phyloP scores from a whole-genome alignment of 2,888 invertebrate genomes.

The Phyllotreta cruciferae region DNA sequence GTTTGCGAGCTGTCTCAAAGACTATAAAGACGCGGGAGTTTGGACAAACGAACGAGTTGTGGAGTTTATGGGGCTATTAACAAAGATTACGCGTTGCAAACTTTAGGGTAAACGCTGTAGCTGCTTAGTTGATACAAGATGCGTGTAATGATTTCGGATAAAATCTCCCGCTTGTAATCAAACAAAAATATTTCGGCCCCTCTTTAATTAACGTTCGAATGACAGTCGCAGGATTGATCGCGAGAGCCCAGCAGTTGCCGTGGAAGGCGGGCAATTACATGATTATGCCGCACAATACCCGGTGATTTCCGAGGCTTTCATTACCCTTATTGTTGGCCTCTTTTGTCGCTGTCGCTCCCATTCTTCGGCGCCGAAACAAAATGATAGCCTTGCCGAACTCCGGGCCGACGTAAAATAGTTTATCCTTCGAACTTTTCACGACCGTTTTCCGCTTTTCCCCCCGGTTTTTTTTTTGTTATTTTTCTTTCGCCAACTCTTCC shows the following conservation, averaged over 20 bases:
- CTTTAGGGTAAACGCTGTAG: not conserved
- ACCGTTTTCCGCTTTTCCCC: slow-evolving; percentile 44
- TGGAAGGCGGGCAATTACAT: slow-evolving; percentile 54
- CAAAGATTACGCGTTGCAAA: slow-evolving; percentile 9
- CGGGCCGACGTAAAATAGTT: slow-evolving; percentile 40
- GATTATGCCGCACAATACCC: slow-evolving; percentile 58
- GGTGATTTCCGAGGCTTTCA: slow-evolving; percentile 60
- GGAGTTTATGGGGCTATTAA: slow-evolving; percentile 5
- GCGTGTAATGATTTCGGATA: too few species aligned
- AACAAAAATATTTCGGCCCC: slow-evolving; percentile 33
- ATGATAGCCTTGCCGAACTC: slow-evolving; percentile 56
- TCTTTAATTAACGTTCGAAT: slow-evolving; percentile 39
- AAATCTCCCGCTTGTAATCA: slow-evolving; percentile 16
- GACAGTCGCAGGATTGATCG: slow-evolving; percentile 58
- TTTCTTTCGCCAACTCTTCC: slow-evolving; percentile 46
- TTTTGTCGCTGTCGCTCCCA: slow-evolving; percentile 53
- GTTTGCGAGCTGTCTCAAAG: slow-evolving; percentile 18
- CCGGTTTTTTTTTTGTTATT: slow-evolving; percentile 44
- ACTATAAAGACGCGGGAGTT: not conserved
- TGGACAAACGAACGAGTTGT: slow-evolving; percentile 33
- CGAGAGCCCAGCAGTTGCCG: slow-evolving; percentile 51
- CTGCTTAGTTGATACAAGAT: too few species aligned
- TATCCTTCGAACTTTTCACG: slow-evolving; percentile 48
- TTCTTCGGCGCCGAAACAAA: slow-evolving; percentile 55
- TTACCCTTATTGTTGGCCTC: slow-evolving; percentile 58